Evolutionary conservation across 2,113 vertebrate genomes (phyloP).

Genomic region (Eupsittula cactorum): DNA sequence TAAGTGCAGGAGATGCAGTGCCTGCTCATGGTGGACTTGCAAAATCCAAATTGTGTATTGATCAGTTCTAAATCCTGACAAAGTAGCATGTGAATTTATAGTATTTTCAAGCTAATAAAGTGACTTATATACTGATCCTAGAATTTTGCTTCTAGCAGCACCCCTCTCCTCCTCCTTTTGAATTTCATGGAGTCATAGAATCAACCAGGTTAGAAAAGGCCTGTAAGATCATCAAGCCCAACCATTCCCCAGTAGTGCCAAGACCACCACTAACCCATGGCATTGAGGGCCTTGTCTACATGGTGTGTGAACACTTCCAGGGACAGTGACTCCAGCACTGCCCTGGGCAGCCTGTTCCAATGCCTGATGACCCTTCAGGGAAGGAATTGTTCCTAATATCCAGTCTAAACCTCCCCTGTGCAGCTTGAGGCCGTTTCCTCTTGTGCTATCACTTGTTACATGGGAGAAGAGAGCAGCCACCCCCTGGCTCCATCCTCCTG

Average conservation of each 20-base stretch:
- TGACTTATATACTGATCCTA: not conserved
- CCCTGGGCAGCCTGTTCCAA: not conserved
- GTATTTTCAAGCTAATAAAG: not conserved
- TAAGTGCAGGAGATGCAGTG: not conserved
- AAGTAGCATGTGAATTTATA: not conserved
- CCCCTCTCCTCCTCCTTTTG: fast-evolving
- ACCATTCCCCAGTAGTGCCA: not conserved
- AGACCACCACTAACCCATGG: not conserved
- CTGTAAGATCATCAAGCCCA: not conserved
- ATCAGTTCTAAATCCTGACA: not conserved
- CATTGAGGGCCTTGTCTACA: not conserved
- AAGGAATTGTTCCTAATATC: not conserved
- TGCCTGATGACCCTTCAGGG: not conserved
- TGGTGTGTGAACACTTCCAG: not conserved
- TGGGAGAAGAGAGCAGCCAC: not conserved
- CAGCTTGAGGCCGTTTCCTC: not conserved
- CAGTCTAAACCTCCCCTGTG: not conserved
- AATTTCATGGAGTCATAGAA: not conserved
- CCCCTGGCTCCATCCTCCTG: not conserved
- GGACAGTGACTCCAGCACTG: not conserved
- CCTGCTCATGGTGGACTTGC: not conserved
- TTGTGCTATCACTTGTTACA: not conserved
- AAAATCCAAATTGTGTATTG: not conserved
- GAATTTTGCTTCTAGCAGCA: not conserved
- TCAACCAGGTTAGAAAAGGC: not conserved